Conservation (phyloP, 2,888 invertebrate genomes). For the Tetheella fluctuosa region DNA sequence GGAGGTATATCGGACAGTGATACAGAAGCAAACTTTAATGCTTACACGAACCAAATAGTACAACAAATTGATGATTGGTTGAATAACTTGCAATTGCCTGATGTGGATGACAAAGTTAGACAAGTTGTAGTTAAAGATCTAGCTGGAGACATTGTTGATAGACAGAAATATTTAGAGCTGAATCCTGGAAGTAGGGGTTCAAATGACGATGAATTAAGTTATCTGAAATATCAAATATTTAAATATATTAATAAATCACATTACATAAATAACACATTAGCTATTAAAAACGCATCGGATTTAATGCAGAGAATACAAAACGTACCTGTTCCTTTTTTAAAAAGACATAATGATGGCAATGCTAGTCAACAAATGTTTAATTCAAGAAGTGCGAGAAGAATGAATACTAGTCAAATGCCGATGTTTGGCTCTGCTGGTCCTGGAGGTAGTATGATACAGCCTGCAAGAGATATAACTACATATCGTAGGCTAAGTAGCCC, state of each 20-base stretch:
- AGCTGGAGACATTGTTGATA: conserved; percentile 64
- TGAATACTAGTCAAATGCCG: conserved; percentile 12
- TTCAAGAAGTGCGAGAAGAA: background rate
- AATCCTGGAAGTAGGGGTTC: conserved; percentile 23
- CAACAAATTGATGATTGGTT: conserved; percentile 64
- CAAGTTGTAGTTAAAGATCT: conserved; percentile 53
- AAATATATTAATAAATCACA: conserved; percentile 39
- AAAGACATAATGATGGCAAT: conserved; percentile 15
- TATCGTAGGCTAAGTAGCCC: conserved; percentile 11
- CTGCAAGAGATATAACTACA: background rate
- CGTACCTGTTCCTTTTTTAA: conserved; percentile 28
- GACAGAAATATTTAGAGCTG: conserved; percentile 55
- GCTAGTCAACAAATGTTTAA: background rate
- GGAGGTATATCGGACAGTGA: conserved; percentile 32
- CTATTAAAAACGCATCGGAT: conserved; percentile 28
- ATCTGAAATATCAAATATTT: conserved; percentile 38
- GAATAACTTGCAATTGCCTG: conserved; percentile 37
- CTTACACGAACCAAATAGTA: conserved; percentile 44
- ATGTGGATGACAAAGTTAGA: conserved; percentile 36
- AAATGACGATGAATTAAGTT: conserved; percentile 29
- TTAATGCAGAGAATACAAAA: conserved; percentile 32
- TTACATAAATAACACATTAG: conserved; percentile 25
- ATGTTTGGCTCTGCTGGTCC: conserved; percentile 11
- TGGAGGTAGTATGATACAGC: conserved; percentile 11
- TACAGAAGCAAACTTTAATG: conserved; percentile 36